These are phyloP conservation scores for Apeira syringaria DNA, from an alignment of 2,888 invertebrate genomes.

Conservation along the genomic window DNA sequence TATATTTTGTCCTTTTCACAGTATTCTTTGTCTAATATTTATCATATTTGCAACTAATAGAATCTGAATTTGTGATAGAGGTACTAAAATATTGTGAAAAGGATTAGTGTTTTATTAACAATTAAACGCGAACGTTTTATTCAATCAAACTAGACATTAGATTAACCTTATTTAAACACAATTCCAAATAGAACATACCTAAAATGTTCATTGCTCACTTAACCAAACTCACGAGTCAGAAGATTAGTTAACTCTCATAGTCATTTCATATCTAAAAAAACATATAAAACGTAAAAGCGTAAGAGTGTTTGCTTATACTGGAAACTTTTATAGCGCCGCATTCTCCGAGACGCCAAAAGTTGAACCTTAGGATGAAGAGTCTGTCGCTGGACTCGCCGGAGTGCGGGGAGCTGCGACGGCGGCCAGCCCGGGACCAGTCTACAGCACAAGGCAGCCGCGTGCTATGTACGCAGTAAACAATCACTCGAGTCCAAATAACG, in stretches of 20 bases:
- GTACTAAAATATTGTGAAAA: conserved; percentile 9
- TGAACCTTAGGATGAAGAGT: conserved; percentile 99
- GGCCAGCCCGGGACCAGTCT: conserved; percentile 75
- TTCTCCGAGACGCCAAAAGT: conserved; percentile 97
- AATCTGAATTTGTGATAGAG: background rate
- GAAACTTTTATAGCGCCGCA: conserved; percentile 92
- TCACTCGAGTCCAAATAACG: conserved; percentile 65
- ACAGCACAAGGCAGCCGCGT: conserved; percentile 84
- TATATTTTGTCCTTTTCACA: conserved; percentile 15
- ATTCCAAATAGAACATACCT: conserved; percentile 8
- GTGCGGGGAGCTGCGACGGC: conserved; percentile 91
- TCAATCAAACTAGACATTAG: background rate
- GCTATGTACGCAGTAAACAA: conserved; percentile 82
- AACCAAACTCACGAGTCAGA: conserved; percentile 17
- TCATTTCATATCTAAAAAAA: conserved; percentile 16
- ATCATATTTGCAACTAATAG: background rate
- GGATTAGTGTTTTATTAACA: too few relatives aligned
- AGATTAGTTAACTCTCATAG: conserved; percentile 16
- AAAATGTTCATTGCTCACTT: conserved; percentile 14
- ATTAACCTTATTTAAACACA: background rate
- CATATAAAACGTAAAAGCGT: conserved; percentile 32
- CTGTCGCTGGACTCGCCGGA: conserved; percentile 98
- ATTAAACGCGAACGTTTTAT: conserved; percentile 6
- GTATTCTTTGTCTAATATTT: conserved; percentile 4
- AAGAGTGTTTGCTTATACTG: conserved; percentile 59